Evolutionary conservation across 2,113 vertebrate genomes (phyloP).

Genomic region (Notiomystis cincta): DNA sequence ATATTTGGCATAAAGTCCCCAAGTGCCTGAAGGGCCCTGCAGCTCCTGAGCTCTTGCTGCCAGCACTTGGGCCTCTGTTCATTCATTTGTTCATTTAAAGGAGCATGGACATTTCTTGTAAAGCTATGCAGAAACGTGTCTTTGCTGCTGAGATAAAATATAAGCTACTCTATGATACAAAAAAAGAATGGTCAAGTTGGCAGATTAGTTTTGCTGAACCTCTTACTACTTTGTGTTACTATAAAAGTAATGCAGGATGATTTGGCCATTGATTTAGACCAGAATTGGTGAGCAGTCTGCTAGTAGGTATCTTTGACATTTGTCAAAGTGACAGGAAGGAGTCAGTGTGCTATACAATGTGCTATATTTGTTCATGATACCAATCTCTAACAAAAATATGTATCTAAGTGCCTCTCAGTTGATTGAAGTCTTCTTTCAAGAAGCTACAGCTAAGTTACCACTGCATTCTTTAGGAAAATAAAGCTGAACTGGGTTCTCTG

Average conservation of each 20-base stretch:
- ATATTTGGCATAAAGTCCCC: not conserved
- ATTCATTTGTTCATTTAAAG: not conserved
- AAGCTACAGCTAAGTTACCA: not conserved
- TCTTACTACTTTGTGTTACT: not conserved
- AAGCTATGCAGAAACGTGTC: not conserved
- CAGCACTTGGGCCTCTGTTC: not conserved
- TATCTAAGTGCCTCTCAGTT: not conserved
- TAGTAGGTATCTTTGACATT: not conserved
- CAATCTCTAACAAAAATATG: not conserved
- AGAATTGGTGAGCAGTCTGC: not conserved
- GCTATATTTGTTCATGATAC: not conserved
- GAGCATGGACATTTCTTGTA: not conserved
- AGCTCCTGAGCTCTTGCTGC: not conserved
- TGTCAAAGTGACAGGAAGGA: not conserved
- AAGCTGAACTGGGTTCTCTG: not conserved
- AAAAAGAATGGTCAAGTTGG: not conserved
- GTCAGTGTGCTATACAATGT: not conserved
- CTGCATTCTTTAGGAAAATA: not conserved
- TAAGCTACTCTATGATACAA: not conserved
- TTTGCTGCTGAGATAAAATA: not conserved
- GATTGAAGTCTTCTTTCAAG: not conserved
- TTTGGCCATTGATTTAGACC: not conserved
- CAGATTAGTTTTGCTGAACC: not conserved
- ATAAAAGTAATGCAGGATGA: not conserved
- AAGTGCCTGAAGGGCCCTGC: not conserved